Base-by-base conservation (phyloP, 2,797 vertebrate genomes). In the Prionace glauca region DNA sequence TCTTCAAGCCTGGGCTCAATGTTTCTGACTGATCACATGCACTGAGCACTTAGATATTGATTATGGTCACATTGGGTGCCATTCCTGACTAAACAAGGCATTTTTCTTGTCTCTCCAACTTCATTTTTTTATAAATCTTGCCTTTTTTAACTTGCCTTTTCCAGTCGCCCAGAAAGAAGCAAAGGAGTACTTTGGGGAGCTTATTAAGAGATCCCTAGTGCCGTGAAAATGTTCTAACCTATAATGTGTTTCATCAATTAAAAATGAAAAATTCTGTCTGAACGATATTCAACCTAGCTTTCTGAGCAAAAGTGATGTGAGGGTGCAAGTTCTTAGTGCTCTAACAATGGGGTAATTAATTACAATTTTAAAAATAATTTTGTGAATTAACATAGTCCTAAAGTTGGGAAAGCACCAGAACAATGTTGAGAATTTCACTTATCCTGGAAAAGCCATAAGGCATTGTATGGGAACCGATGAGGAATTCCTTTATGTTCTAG, bases 231-330 rank as follows among this genome's bases (percentile, higher is more conserved):
- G 88, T 91, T 91, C 86, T 60, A 32, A 88, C 86, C 60, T 22
- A 90, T 90, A 90, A 56, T 90, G 29, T 62, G 56, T 60, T 90
- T 62, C 87, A 90, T 90, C 50, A 90, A 29, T 62, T 90, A 90
- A n/a, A 16, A 90, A 90, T 62, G 56, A 90, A 90, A 90, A 60
- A 18, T 90, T 62, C 56, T 32, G 5, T 16, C 12, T 90, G 87
- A 60, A 56, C 32, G 14, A 90, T 32, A 62, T 29, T 60, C 56
- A n/a, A 90, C 26, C 56, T 32, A 62, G 56, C 26, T 62, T 60
- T 84, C 81, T 84, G 5, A 84, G 45, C 41, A 45, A 90, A 62
- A 90, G 4, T n/a, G 86, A 32, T 90, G 36, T 84, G 81, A 41
- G n/a, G 81, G 41, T 84, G 87, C 41, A 90, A 56, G 29, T 29